phyloP scores from a whole-genome alignment of 1,140 invertebrate species.

The Eueides isabella region DNA sequence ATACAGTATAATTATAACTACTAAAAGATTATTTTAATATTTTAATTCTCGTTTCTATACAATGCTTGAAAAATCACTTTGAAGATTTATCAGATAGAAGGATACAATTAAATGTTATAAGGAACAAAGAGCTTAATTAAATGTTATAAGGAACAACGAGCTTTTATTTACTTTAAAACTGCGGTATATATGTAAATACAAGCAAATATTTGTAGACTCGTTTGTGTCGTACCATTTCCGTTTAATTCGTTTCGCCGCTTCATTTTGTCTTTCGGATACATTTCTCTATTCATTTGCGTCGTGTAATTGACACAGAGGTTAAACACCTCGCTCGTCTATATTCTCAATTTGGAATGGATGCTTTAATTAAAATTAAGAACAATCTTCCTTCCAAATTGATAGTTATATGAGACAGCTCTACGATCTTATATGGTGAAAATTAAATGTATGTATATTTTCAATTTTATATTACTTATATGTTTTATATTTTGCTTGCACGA shows the following conservation, averaged over 20 bases:
- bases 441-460: neutral
- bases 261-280: neutral
- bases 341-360: neutral
- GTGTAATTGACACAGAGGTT: constrained; percentile 8
- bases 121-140: no score
- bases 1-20: no score
- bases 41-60: no score
- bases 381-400: neutral
- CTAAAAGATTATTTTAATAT: no score
- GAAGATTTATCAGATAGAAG: neutral
- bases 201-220: neutral
- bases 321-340: neutral
- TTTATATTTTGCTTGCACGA: no score
- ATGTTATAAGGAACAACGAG: neutral
- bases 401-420: neutral
- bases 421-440: neutral
- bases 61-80: no score
- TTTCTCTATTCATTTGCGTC: constrained; percentile 8
- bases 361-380: constrained; percentile 1
- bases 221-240: neutral
- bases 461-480: no score
- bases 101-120: neutral
- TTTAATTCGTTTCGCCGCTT: neutral
- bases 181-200: neutral
- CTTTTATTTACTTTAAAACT: neutral